These are phyloP conservation scores for Tyria jacobaeae DNA, from an alignment of 2,888 invertebrate species.

Conservation along the genomic window DNA sequence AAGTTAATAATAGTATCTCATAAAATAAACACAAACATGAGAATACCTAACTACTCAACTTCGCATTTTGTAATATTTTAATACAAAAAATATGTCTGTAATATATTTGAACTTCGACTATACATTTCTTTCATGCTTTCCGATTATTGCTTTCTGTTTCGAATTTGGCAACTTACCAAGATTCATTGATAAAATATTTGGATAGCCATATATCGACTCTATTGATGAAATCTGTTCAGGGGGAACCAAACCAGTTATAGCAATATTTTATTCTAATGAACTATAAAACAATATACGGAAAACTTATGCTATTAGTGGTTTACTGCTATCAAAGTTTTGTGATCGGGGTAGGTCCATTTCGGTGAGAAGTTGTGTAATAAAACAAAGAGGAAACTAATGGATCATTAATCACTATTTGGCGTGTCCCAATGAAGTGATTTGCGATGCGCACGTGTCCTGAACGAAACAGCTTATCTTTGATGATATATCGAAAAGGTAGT, in stretches of 20 bases:
- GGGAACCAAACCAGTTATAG: slow-evolving; percentile 29
- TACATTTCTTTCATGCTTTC: slow-evolving; percentile 7
- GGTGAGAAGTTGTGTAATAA: slow-evolving; percentile 9
- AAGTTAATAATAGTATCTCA: neutral
- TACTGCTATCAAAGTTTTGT: slow-evolving; percentile 34
- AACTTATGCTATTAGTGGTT: slow-evolving; percentile 42
- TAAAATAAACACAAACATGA: neutral
- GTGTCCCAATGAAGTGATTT: slow-evolving; percentile 30
- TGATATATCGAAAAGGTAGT: slow-evolving; percentile 6
- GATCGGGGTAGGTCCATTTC: slow-evolving; percentile 12
- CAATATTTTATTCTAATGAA: slow-evolving; percentile 37
- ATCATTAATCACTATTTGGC: slow-evolving; percentile 36
- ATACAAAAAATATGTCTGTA: neutral
- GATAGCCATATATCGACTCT: slow-evolving; percentile 25
- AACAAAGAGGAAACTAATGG: slow-evolving; percentile 22
- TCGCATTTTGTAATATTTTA: neutral
- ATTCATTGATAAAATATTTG: slow-evolving; percentile 25
- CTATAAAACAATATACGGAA: slow-evolving; percentile 35
- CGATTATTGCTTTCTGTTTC: slow-evolving; percentile 17
- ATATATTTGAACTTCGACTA: neutral
- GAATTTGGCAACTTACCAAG: slow-evolving; percentile 15
- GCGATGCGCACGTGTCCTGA: slow-evolving; percentile 24
- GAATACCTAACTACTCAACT: neutral
- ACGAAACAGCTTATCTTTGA: slow-evolving; percentile 22
- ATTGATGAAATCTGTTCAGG: slow-evolving; percentile 15